Evolutionary conservation across 2,113 vertebrate species (phyloP), one percentile per base, ranked within the genome.

Genomic region (Azemiops feae): DNA sequence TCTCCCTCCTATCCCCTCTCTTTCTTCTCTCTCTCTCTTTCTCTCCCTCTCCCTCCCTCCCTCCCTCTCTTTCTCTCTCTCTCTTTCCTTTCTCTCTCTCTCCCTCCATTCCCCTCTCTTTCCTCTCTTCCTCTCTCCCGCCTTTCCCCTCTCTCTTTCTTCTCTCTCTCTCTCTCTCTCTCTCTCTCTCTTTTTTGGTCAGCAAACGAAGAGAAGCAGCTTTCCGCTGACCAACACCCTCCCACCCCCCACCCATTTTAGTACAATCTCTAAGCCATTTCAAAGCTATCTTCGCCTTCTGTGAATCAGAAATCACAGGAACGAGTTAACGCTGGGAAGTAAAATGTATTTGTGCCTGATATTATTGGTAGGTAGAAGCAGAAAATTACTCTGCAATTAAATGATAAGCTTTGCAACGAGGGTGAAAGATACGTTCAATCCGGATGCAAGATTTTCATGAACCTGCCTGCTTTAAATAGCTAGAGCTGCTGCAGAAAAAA

Each of bases 391-490:
- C 88, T 53, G 89, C 74, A 53, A 64, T 93, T 86, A 93, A 87
- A 53, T 22, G 55, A 64, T 27, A 81, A 53, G 23, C 30, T 23
- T 86, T 47, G 23, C 55, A 87, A 55, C 7, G 27, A 58, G 45
- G 16, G 81, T 64, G 22, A 90, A 90, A 90, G 92, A 87, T 53
- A 87, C 55, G 64, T 89, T 81, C 90, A 93, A 90, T 87, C 92
- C 92, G 30, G 92, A 23, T 43, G 86, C 45, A 53, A 55, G n/a
- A 64, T 93, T 93, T 81, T 43, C 30, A 55, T 58, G 90, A 87
- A 89, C 12, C 58, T 60, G 14, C 54, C 87, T 90, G 55, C 89
- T 93, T 93, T 87, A 90, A 93, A 93, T 90, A 93, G 89, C 88
- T 87, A 50, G n/a, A 11, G 52, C 88, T 27, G 47, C 54, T 34